phyloP scores from a whole-genome alignment of 2,113 vertebrate genomes.

The Petaurus breviceps region DNA sequence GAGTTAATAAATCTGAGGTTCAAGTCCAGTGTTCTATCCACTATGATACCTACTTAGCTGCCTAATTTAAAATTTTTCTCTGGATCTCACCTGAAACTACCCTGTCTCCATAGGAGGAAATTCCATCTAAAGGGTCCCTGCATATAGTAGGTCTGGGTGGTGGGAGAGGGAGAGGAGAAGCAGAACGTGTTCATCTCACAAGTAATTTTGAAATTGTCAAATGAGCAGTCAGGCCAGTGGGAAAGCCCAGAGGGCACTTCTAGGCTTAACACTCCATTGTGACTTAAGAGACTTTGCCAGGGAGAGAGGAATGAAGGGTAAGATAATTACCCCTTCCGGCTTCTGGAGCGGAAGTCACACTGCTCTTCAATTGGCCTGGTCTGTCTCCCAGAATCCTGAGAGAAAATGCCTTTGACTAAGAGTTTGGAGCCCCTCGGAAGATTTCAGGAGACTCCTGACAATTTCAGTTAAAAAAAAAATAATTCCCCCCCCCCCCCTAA shows the following conservation, averaged over 20 bases:
- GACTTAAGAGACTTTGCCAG: not conserved
- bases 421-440: not conserved
- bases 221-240: not conserved
- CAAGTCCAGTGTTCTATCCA: not conserved
- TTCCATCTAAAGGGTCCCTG: not conserved
- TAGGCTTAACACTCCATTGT: not conserved
- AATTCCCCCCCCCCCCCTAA: not conserved
- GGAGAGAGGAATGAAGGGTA: not conserved
- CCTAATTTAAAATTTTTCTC: not conserved
- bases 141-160: not conserved
- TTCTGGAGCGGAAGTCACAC: not conserved
- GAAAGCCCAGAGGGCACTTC: not conserved
- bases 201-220: not conserved
- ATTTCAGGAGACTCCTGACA: not conserved
- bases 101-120: too few species aligned
- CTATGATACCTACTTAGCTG: not conserved
- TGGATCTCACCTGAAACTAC: not conserved
- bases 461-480: not conserved
- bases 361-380: not conserved
- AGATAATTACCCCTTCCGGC: not conserved
- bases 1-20: not conserved
- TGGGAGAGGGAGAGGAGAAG: not conserved
- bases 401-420: not conserved
- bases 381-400: not conserved
- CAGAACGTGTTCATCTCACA: not conserved